Base-by-base conservation (phyloP, 1,140 invertebrate genomes). In the Planococcus citri region DNA sequence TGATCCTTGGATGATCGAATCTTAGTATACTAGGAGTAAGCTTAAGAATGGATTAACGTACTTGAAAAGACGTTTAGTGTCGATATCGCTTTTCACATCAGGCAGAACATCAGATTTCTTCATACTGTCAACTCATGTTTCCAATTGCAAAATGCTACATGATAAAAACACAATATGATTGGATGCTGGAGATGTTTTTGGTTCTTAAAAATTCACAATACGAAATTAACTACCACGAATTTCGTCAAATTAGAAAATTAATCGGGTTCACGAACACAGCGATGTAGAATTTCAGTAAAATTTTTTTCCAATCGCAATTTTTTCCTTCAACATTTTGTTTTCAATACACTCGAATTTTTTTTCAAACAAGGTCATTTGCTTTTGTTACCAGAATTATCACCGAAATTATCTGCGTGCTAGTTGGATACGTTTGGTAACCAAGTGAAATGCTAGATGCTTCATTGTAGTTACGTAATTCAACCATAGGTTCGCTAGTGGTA, bases 11-110 rank as follows among this genome's bases (percentile, higher is more conserved):
- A n/a, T n/a, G n/a, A n/a, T n/a, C n/a, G 60, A 69, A 73, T 67
- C 38, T 0, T 17, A 0, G 51, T 68, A 67, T 57, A 41, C 22
- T 0, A 10, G 67, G 41, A 51, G n/a, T 51, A n/a, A n/a, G n/a
- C n/a, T n/a, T n/a, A 51, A 51, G 17, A 51, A 51, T 6, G 29
- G 29, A 51, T 51, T n/a, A n/a, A 70, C 70, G 76, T 74, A 80
- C 80, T 76, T 81, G 73, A 78, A 79, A 51, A 80, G 75, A 70
- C 78, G 77, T 72, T 75, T 78, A 21, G 79, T 76, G 51, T 78
- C 75, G 61, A 71, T 76, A 72, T 80, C 79, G 69, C 75, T 75
- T 73, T 77, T 77, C 25, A 71, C 74, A 75, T 80, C 79, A 69
- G 75, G 73, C 71, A 77, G 70, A 74, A 76, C 78, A 51, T 76